Conservation (phyloP, 2,113 vertebrate species). For the Zonotrichia leucophrys region DNA sequence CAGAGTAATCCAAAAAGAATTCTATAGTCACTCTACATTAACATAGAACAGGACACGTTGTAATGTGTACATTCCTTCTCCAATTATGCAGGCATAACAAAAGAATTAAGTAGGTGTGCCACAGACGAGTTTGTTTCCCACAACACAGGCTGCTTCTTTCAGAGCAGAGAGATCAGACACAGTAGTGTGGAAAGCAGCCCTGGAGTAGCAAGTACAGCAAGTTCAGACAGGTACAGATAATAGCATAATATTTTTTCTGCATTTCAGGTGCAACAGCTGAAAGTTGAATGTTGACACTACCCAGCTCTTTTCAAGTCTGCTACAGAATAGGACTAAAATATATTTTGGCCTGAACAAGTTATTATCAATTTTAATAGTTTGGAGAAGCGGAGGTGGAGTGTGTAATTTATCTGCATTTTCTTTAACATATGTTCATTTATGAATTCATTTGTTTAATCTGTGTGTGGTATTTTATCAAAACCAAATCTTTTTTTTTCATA, state of each 20-base stretch:
- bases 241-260: background rate
- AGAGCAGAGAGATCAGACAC: background rate
- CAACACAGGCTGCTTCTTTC: background rate
- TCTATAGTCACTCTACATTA: background rate
- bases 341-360: background rate
- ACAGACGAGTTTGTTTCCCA: background rate
- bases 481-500: background rate
- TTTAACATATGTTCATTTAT: background rate
- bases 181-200: background rate
- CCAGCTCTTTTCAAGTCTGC: background rate
- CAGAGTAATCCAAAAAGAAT: constrained; percentile 32
- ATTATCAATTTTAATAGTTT: background rate
- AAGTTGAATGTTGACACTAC: background rate
- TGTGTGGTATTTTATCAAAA: background rate
- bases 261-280: background rate
- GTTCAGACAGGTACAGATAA: constrained; percentile 18
- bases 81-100: background rate
- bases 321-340: background rate
- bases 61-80: background rate
- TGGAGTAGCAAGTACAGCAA: background rate
- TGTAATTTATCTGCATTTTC: background rate
- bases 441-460: background rate
- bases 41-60: constrained; percentile 8
- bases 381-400: rapidly evolving
- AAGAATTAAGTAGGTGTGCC: background rate